Base-by-base conservation (phyloP, 2,113 vertebrate genomes). In the Papio anubis region DNA sequence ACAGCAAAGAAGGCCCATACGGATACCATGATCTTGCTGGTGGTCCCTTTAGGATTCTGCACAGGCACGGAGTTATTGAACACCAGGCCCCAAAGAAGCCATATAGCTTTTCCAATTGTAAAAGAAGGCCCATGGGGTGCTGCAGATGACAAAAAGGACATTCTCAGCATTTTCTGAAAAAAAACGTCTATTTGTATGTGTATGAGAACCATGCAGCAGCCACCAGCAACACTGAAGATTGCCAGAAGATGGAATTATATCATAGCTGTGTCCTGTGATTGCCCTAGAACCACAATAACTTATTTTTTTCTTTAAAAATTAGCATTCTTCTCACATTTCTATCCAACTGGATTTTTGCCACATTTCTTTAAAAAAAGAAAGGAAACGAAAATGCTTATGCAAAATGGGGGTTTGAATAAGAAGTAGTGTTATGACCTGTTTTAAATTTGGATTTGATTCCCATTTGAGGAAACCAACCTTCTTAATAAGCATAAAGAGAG, bases 41-140 rank as follows among this genome's bases (percentile, higher is more conserved):
- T 99, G 0, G 99, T 99, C 32, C 99, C 99, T 96, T 99, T 99
- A 2, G 99, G 99, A 93, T 99, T 99, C 97, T 99, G 99, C 43
- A 99, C 99, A 0, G 99, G 99, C 96, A 99, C 99, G 0, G 99
- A 99, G 98, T 99, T 99, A 99, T 99, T 99, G 98, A 99, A 99
- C 35, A 99, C 99, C 98, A 99, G 98, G 89, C 99, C 99, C 99
- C 99, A 99, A 25, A 99, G 99, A 30, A 99, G 99, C 99, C 99
- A 99, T 32, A 99, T 99, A 0, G 99, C 99, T 98, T 99, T 99
- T 4, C 99, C 99, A 97, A 99, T 99, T 9, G 99, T 99, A 96
- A 99, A 99, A 17, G 99, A 99, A 10, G 99, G 99, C 1, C 99
- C 99, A 0, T 99, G 99, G 18, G 99, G 99, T 97, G 99, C 99